A percentile compares a stretch with the other conserved stretches of the same genome.
phyloP scores from a whole-genome alignment of 2,888 invertebrate genomes.

The Nysson spinosus region DNA sequence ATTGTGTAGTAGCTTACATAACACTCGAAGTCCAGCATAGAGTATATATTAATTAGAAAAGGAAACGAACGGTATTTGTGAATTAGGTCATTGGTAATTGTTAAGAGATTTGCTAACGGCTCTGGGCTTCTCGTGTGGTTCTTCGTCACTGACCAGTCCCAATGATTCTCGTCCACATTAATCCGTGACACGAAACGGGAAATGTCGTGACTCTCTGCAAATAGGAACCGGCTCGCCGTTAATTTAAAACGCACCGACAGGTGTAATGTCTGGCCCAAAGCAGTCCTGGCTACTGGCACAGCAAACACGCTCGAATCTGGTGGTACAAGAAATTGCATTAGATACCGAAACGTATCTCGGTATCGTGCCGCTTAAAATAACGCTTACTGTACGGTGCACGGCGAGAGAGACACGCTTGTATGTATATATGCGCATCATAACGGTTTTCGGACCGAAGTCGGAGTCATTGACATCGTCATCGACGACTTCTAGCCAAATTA shows the following conservation, averaged over 20 bases:
- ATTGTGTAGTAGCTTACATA: too few relatives aligned
- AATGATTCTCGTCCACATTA: slow-evolving; percentile 47
- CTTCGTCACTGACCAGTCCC: slow-evolving; percentile 64
- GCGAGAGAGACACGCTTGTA: slow-evolving; percentile 1
- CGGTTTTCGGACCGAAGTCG: slow-evolving; percentile 32
- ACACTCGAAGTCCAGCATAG: too few relatives aligned
- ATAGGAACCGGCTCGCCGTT: slow-evolving; percentile 55
- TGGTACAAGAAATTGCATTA: slow-evolving; percentile 29
- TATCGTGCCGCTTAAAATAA: slow-evolving; percentile 38
- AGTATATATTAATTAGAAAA: too few relatives aligned
- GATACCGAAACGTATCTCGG: slow-evolving; percentile 33
- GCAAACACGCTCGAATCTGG: slow-evolving; percentile 1
- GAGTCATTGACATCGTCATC: slow-evolving; percentile 52
- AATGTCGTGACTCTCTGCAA: slow-evolving; percentile 54
- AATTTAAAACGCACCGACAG: slow-evolving; percentile 44
- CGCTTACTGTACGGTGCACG: slow-evolving; percentile 3
- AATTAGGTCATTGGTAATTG: too few relatives aligned
- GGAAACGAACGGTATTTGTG: too few relatives aligned
- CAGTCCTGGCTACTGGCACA: slow-evolving; percentile 9
- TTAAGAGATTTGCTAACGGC: background rate
- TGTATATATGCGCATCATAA: slow-evolving; percentile 26
- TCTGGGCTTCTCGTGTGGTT: slow-evolving; percentile 4
- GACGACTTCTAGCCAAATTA: slow-evolving; percentile 26
- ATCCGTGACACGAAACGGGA: slow-evolving; percentile 53
- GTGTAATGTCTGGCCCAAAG: slow-evolving; percentile 37